phyloP scores from a whole-genome alignment of 1,140 invertebrate species.

The Euglossa dilemma region DNA sequence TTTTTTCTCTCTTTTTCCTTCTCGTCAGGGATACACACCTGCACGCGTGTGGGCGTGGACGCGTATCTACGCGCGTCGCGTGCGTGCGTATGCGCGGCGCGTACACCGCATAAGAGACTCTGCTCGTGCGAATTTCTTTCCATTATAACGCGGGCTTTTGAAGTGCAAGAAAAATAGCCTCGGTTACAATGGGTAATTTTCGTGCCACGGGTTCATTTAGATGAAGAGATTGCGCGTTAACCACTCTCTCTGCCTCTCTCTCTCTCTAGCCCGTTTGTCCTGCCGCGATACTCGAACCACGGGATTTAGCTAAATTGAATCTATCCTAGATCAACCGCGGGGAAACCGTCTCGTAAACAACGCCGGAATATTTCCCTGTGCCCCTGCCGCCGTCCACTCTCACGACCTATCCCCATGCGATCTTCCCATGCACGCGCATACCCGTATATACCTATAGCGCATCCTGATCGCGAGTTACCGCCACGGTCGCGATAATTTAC shows the following conservation, averaged over 20 bases:
- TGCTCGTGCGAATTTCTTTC: slow-evolving; percentile 42
- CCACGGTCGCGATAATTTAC: not conserved
- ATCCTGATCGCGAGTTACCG: not conserved
- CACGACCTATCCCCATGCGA: not conserved
- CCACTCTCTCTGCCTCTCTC: not conserved
- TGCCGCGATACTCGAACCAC: slow-evolving; percentile 3
- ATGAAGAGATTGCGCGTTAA: slow-evolving; percentile 34
- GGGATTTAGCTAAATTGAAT: slow-evolving; percentile 41
- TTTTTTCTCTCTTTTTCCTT: not conserved
- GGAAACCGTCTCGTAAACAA: not conserved
- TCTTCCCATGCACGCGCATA: not conserved
- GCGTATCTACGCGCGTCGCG: not conserved
- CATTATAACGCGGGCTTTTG: slow-evolving; percentile 37
- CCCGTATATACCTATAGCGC: not conserved
- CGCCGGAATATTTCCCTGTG: not conserved
- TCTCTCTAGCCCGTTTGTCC: not conserved
- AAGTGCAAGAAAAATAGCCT: slow-evolving; percentile 52
- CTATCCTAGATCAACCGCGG: slow-evolving; percentile 22
- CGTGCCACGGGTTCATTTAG: slow-evolving; percentile 51
- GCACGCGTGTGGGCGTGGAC: not conserved
- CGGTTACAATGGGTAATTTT: slow-evolving; percentile 51
- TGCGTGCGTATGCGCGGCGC: too few species aligned
- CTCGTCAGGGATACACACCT: not conserved
- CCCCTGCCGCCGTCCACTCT: not conserved
- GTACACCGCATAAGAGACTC: slow-evolving; percentile 2